Conservation (phyloP, 2,113 vertebrate species). For the Lasiurus cinereus region DNA sequence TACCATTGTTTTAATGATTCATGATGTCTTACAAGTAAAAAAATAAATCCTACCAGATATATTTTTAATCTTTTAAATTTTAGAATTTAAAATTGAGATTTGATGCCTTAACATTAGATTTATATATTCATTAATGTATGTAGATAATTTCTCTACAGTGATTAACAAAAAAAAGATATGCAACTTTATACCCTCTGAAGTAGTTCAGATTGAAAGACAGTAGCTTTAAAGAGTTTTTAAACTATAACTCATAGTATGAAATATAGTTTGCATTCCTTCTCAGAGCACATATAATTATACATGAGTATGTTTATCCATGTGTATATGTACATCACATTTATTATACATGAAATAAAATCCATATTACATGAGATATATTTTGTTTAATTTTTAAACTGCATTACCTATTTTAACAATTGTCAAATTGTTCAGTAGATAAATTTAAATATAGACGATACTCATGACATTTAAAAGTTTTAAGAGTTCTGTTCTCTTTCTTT, state of each 20-base stretch:
- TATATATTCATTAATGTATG: background rate
- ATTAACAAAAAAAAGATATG: background rate
- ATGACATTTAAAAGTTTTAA: constrained; percentile 46
- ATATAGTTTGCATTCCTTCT: background rate
- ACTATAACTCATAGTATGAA: background rate
- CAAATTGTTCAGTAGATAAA: background rate
- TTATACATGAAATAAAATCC: background rate
- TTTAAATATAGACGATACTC: background rate
- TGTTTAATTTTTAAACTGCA: background rate
- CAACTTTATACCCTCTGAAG: background rate
- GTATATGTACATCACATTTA: background rate
- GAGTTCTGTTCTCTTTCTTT: constrained; percentile 67
- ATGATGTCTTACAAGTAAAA: background rate
- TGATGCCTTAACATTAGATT: background rate
- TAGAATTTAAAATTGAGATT: constrained; percentile 7
- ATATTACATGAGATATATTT: background rate
- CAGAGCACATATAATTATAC: background rate
- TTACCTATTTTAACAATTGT: constrained; percentile 26
- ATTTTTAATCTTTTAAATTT: constrained; percentile 22
- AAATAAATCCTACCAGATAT: background rate
- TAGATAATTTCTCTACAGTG: background rate
- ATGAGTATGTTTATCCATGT: background rate
- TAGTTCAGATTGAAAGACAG: background rate
- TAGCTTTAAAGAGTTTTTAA: background rate
- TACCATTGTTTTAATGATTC: background rate